phyloP scores from a whole-genome alignment of 1,140 invertebrate species.

The Cherax destructor region DNA sequence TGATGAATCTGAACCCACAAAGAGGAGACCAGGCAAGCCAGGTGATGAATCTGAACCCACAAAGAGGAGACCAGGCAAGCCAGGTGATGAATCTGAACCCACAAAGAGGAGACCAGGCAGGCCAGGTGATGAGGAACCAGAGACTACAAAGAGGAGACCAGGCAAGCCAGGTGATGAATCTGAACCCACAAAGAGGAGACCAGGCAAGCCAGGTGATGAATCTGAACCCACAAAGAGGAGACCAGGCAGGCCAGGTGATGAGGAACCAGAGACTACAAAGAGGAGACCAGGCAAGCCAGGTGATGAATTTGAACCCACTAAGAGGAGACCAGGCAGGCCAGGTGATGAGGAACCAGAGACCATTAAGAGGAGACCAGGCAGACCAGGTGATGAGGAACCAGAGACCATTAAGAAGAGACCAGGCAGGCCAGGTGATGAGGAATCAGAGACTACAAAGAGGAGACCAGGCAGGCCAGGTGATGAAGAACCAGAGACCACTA shows the following conservation, averaged over 20 bases:
- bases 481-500: slow-evolving; percentile 28
- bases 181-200: neutral
- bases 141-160: neutral
- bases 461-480: slow-evolving; percentile 11
- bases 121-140: slow-evolving; percentile 15
- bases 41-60: slow-evolving; percentile 16
- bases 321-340: neutral
- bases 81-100: slow-evolving; percentile 17
- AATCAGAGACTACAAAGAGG: slow-evolving; percentile 23
- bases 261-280: neutral
- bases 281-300: neutral
- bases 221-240: neutral
- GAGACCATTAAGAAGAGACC: neutral
- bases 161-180: neutral
- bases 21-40: slow-evolving; percentile 25
- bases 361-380: neutral
- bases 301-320: neutral
- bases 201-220: slow-evolving; percentile 4
- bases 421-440: slow-evolving; percentile 19
- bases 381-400: neutral
- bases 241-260: neutral
- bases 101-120: neutral
- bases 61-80: slow-evolving; percentile 18
- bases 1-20: slow-evolving; percentile 1
- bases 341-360: neutral